Evolutionary conservation across 2,113 vertebrate genomes (phyloP), one percentile per base, ranked within the genome.

Genomic region (Chamaea fasciata): DNA sequence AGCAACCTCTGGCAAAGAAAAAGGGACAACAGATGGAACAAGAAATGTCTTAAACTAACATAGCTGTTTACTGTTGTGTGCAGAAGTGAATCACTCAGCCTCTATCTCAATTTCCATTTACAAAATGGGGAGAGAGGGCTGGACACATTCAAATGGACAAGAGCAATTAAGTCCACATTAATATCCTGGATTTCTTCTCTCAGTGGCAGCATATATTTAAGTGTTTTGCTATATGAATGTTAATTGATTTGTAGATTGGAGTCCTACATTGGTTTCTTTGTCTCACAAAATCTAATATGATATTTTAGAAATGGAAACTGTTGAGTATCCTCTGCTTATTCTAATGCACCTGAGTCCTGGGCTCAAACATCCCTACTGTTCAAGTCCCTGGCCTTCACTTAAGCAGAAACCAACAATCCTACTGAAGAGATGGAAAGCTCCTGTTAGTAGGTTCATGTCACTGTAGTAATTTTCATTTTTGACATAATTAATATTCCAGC

Each of bases 261-360:
- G 47, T 59, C 27, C 35, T 91, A 44, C 50, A 39, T 74, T 70
- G 39, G 35, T 67, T 95, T 88, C 75, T 93, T 83, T 94, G 85
- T 91, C 71, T 95, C 83, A 83, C n/a, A n/a, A 91, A 88, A 81
- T 69, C 74, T 55, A 87, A 85, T 92, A 80, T 14, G 1, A n/a
- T 73, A 83, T 90, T 94, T 87, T 88, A 85, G 67, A 90, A 87
- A 86, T 59, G 17, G 71, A 89, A 95, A 79, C 87, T 91, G 70
- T 35, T 50, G 49, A 84, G 50, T 81, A 79, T 95, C 41, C 70
- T 95, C 60, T 67, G 81, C 82, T 80, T 90, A 76, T 90, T 91
- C 71, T 88, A 83, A 88, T 67, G 47, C 82, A 96, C 94, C 96
- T 91, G 84, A 77, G 94, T 91, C 78, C 91, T 86, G 78, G 56